phyloP scores from a whole-genome alignment of 2,888 invertebrate species.

The Mycalesis mineus region DNA sequence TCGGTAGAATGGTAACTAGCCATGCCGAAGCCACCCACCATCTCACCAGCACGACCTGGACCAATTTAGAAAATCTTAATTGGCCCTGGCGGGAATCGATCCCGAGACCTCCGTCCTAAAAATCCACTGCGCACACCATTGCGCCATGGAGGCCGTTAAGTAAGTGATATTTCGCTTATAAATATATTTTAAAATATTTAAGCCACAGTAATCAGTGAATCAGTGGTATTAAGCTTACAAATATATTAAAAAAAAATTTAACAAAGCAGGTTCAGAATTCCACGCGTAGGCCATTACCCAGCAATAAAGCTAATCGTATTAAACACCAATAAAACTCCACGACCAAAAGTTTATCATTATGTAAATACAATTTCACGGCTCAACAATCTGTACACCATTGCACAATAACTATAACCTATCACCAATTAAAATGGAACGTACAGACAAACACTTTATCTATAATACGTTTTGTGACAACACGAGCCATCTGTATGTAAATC shows the following conservation, averaged over 20 bases:
- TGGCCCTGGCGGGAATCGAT: too few species aligned
- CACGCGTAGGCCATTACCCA: constrained; percentile 15
- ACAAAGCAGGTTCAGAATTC: constrained; percentile 7
- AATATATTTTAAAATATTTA: too few species aligned
- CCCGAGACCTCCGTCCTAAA: too few species aligned
- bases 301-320: constrained; percentile 29
- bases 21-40: too few species aligned
- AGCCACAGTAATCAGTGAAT: too few species aligned
- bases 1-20: too few species aligned
- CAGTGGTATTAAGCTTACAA: too few species aligned
- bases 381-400: constrained; percentile 33
- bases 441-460: constrained; percentile 18
- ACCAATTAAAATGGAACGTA: constrained; percentile 41
- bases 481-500: background rate
- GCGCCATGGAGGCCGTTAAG: too few species aligned
- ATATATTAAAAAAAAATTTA: background rate
- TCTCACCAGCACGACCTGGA: too few species aligned
- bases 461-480: constrained; percentile 4
- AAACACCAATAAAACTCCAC: constrained; percentile 30
- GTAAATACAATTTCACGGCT: constrained; percentile 42
- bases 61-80: too few species aligned
- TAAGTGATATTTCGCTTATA: too few species aligned
- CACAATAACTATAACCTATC: constrained; percentile 30
- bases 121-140: too few species aligned
- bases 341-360: constrained; percentile 36